Evolutionary conservation across 2,888 invertebrate genomes (phyloP).

Genomic region (Schizaphis graminum): DNA sequence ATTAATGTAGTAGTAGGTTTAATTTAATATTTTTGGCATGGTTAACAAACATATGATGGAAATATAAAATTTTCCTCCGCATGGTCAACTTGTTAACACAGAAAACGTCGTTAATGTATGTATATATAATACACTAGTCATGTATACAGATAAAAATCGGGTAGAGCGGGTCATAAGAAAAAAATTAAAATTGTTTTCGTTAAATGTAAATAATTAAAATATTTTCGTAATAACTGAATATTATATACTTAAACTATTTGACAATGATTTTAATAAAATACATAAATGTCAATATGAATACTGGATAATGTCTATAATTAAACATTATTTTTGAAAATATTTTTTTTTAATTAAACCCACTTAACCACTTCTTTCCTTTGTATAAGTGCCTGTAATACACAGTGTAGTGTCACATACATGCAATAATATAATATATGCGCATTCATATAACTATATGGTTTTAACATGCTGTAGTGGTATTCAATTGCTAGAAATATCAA

Average conservation of each 20-base stretch:
- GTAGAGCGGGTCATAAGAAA: background rate
- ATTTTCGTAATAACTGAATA: background rate
- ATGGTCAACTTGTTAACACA: too few species aligned
- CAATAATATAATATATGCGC: background rate
- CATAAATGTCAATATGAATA: background rate
- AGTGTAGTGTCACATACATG: background rate
- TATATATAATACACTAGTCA: background rate
- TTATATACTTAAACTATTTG: background rate
- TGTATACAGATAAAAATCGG: background rate
- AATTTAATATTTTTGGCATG: background rate
- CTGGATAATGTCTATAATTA: background rate
- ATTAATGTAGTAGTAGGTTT: background rate
- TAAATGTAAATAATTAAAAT: background rate
- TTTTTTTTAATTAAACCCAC: too few species aligned
- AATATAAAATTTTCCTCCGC: background rate
- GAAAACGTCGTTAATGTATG: too few species aligned
- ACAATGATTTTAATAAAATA: background rate
- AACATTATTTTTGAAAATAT: background rate
- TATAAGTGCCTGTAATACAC: background rate
- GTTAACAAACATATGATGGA: background rate
- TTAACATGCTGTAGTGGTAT: background rate
- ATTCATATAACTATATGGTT: background rate
- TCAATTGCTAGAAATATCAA: background rate
- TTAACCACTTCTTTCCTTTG: background rate
- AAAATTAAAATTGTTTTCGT: background rate